These are phyloP conservation scores for Paramuricea clavata DNA, from an alignment of 92 coral and sea anemone genomes.

Conservation along the genomic window DNA sequence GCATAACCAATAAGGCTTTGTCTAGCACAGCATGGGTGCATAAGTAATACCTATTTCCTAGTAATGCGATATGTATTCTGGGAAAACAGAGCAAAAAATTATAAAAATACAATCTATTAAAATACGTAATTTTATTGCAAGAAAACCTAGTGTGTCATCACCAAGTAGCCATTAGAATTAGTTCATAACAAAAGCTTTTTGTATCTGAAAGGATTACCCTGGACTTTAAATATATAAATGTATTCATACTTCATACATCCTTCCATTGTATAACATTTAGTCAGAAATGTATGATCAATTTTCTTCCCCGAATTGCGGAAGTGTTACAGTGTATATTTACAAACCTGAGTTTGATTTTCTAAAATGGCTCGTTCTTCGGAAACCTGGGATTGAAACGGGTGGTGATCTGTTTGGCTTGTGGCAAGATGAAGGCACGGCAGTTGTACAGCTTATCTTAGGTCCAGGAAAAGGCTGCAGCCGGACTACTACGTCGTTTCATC, in stretches of 20 bases:
- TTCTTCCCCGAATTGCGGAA: background rate
- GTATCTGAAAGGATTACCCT: too few relatives aligned
- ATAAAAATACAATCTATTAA: too few relatives aligned
- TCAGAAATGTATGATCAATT: too few relatives aligned
- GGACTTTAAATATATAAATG: too few relatives aligned
- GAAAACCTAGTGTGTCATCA: too few relatives aligned
- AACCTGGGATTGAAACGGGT: conserved; percentile 80
- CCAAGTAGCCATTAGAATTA: too few relatives aligned
- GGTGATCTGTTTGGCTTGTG: conserved; percentile 92
- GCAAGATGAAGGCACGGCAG: conserved; percentile 68
- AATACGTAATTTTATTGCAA: too few relatives aligned
- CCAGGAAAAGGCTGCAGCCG: conserved; percentile 79
- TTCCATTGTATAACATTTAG: too few relatives aligned
- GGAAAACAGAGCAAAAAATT: too few relatives aligned
- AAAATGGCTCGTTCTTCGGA: conserved; percentile 63
- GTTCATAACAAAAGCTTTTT: too few relatives aligned
- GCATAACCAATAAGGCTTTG: background rate
- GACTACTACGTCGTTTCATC: conserved; percentile 70
- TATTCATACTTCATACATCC: too few relatives aligned
- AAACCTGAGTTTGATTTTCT: conserved; percentile 64
- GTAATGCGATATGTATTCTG: background rate
- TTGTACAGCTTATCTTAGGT: conserved; percentile 79
- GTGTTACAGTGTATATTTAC: conserved; percentile 53
- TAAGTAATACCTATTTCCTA: background rate
- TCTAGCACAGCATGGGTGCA: background rate